Conservation (phyloP, 2,113 vertebrate genomes). For the Uria lomvia region DNA sequence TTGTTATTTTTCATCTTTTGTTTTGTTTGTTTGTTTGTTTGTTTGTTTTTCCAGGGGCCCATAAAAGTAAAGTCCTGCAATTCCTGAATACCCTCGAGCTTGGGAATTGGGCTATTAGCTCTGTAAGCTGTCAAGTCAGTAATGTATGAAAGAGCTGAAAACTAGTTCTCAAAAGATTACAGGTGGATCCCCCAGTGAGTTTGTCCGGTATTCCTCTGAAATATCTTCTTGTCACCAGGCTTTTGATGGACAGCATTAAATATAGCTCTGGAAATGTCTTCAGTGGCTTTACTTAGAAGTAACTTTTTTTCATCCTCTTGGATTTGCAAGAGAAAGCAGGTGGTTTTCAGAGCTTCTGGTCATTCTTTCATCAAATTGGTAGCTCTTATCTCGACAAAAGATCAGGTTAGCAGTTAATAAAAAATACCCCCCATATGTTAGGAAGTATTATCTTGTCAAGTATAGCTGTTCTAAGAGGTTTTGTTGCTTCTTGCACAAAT, state of each 20-base stretch:
- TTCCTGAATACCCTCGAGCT: background rate
- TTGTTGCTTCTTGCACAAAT: background rate
- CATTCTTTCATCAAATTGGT: background rate
- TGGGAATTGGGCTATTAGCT: background rate
- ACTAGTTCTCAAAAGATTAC: background rate
- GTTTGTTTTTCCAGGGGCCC: background rate
- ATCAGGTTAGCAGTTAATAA: background rate
- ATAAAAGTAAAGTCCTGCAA: background rate
- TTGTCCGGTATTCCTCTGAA: background rate
- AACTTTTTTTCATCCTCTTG: background rate
- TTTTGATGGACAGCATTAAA: background rate
- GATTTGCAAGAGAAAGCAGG: background rate
- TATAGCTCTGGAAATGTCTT: background rate
- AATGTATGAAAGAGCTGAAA: background rate
- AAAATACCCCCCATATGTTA: background rate
- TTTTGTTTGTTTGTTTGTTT: background rate
- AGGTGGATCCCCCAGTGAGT: background rate
- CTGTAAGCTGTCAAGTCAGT: background rate
- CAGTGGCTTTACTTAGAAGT: background rate
- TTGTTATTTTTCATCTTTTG: background rate
- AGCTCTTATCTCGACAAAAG: background rate
- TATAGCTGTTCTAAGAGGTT: background rate
- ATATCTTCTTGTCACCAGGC: background rate
- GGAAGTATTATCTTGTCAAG: background rate
- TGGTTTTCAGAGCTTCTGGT: background rate